phyloP scores from a whole-genome alignment of 2,113 vertebrate genomes.

The Copsychus sechellarum region DNA sequence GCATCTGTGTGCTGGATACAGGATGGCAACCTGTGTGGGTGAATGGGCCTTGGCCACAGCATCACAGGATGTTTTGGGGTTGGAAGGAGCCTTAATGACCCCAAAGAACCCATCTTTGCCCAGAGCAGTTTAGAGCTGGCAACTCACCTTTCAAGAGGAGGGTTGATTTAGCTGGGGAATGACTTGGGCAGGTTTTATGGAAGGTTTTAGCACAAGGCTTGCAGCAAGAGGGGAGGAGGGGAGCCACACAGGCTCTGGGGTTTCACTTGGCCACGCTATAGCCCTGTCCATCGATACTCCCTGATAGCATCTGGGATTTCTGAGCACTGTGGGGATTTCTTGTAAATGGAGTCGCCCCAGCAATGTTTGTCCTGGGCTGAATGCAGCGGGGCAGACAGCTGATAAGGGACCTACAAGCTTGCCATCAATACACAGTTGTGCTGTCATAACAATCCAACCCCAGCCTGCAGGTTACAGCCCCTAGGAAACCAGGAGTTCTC shows the following conservation, averaged over 20 bases:
- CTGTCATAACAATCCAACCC: background rate
- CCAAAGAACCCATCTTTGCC: background rate
- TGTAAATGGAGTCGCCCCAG: background rate
- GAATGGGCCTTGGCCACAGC: no score
- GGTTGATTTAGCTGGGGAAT: background rate
- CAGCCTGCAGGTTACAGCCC: background rate
- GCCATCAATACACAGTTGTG: constrained; percentile 39
- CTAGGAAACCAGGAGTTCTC: constrained; percentile 25
- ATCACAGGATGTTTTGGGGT: background rate
- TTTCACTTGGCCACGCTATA: constrained; percentile 55
- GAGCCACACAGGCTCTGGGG: constrained; percentile 17
- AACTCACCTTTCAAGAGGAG: background rate
- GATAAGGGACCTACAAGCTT: constrained; percentile 43
- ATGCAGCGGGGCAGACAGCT: background rate
- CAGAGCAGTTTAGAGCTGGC: background rate
- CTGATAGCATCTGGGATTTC: constrained; percentile 66
- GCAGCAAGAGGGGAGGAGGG: background rate
- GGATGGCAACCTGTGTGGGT: background rate
- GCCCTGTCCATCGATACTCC: background rate
- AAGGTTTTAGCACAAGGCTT: background rate
- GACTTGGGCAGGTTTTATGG: no score
- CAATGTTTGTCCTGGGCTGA: constrained; percentile 19
- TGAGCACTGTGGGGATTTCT: background rate
- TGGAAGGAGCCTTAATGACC: background rate
- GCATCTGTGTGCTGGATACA: accelerated